Conservation (phyloP, 2,113 vertebrate species). For the Ptychochromis oligacanthus region DNA sequence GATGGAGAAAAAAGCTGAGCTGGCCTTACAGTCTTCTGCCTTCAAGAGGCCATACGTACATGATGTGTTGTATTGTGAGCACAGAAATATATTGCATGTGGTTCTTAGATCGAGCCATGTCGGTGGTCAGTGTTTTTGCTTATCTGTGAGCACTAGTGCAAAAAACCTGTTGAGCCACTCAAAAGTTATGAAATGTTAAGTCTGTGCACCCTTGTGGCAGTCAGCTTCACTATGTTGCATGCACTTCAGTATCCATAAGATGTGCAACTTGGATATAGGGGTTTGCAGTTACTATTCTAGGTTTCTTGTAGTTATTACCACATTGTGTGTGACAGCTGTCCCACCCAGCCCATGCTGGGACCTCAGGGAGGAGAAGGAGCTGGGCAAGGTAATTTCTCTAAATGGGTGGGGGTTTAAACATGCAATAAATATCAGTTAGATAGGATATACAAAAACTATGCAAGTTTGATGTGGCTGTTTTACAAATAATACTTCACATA, state of each 20-base stretch:
- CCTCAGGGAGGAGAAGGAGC: background rate
- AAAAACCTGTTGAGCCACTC: background rate
- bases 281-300: background rate
- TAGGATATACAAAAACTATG: background rate
- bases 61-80: too few relatives aligned
- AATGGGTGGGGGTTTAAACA: background rate
- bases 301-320: background rate
- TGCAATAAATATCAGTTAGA: background rate
- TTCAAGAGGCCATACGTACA: background rate
- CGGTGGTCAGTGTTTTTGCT: too few relatives aligned
- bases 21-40: background rate
- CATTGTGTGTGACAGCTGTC: background rate
- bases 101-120: too few relatives aligned
- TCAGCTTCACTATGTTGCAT: background rate
- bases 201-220: too few relatives aligned
- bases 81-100: too few relatives aligned
- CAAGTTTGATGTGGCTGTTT: background rate
- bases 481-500: background rate
- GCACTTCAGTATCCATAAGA: background rate
- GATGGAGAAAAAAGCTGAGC: background rate
- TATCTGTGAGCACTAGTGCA: too few relatives aligned
- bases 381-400: background rate
- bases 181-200: background rate
- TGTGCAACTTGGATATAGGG: background rate
- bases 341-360: background rate